A percentile compares a stretch with the other conserved stretches of the same genome.
These are phyloP conservation scores for Lasioglossum lativentre DNA, from an alignment of 2,888 invertebrate species.

Conservation along the genomic window DNA sequence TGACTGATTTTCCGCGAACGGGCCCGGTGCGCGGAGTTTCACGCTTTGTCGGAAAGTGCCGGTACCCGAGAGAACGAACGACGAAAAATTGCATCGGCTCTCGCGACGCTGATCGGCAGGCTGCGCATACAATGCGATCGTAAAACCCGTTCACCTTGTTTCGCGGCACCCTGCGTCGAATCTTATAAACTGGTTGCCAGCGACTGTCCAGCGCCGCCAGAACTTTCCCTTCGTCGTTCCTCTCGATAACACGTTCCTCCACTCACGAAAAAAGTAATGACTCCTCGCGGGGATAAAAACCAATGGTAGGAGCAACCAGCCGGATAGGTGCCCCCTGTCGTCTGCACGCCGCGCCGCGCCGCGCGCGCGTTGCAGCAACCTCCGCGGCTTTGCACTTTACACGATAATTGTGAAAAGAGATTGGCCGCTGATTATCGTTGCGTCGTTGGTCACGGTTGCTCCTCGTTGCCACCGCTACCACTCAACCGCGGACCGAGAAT, in stretches of 20 bases:
- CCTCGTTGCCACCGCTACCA: not conserved
- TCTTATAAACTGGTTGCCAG: conserved; percentile 60
- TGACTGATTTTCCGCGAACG: not conserved
- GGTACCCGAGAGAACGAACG: not conserved
- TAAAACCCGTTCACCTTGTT: conserved; percentile 80
- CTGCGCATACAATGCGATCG: conserved; percentile 47
- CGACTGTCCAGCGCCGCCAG: conserved; percentile 56
- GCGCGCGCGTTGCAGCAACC: conserved; percentile 6
- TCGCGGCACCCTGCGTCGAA: conserved; percentile 70
- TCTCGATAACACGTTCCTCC: conserved; percentile 61
- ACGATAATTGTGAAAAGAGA: conserved; percentile 43
- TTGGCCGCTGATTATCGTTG: not conserved
- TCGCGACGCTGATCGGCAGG: conserved; percentile 27
- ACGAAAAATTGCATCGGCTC: conserved; percentile 32
- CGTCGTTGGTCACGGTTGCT: conserved; percentile 1
- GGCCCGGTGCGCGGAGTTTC: not conserved
- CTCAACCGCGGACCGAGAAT: not conserved
- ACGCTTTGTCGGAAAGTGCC: conserved; percentile 2
- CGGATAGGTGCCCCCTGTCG: conserved; percentile 11
- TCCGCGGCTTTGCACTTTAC: not conserved
- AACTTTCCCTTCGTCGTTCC: conserved; percentile 74
- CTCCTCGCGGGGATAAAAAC: conserved; percentile 36
- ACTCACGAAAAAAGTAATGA: conserved; percentile 29
- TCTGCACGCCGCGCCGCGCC: not conserved
- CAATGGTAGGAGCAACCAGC: conserved; percentile 36